Evolutionary conservation across 1,140 invertebrate species (phyloP), one percentile per base, ranked within the genome.

Genomic region (Orchesella cincta): DNA sequence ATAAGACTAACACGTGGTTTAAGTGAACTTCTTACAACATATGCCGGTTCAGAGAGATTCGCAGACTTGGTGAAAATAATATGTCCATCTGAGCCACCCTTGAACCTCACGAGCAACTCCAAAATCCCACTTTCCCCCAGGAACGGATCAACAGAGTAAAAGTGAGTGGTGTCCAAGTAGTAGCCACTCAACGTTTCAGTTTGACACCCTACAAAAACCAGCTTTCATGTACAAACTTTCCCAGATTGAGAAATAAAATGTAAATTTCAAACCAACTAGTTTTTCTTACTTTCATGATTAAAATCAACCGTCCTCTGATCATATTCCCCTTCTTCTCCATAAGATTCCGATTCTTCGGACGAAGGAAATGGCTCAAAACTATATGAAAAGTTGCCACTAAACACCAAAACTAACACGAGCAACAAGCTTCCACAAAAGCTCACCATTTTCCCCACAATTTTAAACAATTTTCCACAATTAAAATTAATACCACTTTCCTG

Each of bases 201-300:
- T 31, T 76, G 52, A 36, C 74, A 76, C 33, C 29, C 74, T 76
- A 67, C 29, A 34, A 67, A 28, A 73, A 46, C 29, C 36, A 51
- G 16, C 54, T 36, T 57, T 57, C 23, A 57, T 57, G 52, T 57
- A 57, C 8, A 8, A 28, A 5, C 29, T 33, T 70, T 29, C 31
- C 3, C 28, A 12, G 2, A 28, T 33, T 70, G 8, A 2, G n/a
- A 33, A 29, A 29, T 14, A 29, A 34, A 70, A 70, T 18, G n/a
- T 33, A 57, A 5, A 57, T 57, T 57, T 57, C n/a, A n/a, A n/a
- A n/a, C n/a, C n/a, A n/a, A n/a, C n/a, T n/a, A n/a, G n/a, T n/a
- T 57, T 57, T 57, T 57, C 52, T n/a, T 73, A 78, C 77, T 31
- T 78, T 78, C 77, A 76, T 78, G 77, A 23, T 73, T 46, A 57